Base-by-base conservation (phyloP, 1,140 invertebrate species). In the Drosophila rhopaloa region DNA sequence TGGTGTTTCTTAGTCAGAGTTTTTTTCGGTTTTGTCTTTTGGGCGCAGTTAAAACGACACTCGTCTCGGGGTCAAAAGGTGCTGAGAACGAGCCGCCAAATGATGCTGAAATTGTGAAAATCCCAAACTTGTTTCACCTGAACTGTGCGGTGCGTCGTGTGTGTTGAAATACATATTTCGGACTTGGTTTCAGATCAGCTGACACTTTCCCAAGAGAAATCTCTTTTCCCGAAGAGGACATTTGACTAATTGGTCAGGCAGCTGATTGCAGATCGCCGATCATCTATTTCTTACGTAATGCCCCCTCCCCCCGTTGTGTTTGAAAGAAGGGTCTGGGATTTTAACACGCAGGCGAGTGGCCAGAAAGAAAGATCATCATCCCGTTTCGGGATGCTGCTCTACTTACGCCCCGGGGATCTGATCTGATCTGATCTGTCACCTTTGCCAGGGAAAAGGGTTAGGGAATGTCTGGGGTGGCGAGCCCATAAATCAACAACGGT, bases 61-160 rank as follows among this genome's bases (percentile, higher is more conserved):
- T 60, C 44, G 46, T 43, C 38, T 41, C 19, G 38, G 67, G 81
- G 81, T 85, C 81, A 86, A 85, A 86, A 85, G 81, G 81, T 85
- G 81, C 81, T 85, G 81, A 85, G 81, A 85, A 85, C 79, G 82
- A 61, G 80, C 77, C 54, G 50, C 47, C 57, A 68, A 73, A 83
- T 85, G 81, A 85, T 85, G 81, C 81, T 85, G 77, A 85, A 83
- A 83, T 71, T 83, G 70, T 79, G 46, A 37, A 73, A 79, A 74
- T 16, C 53, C 38, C 44, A 66, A 72, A 72, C 68, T 43, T 48
- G 68, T 71, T 71, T 71, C 68, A 71, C 68, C 68, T 71, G 50
- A 51, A 51, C 32, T 27, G 13, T 44, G 43, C 24, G 29, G 0
- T 8, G 47, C 24, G 29, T 40, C 27, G 29, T n/a, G 24, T 35